phyloP scores from a whole-genome alignment of 2,888 invertebrate species.

The Steromphala cineraria region DNA sequence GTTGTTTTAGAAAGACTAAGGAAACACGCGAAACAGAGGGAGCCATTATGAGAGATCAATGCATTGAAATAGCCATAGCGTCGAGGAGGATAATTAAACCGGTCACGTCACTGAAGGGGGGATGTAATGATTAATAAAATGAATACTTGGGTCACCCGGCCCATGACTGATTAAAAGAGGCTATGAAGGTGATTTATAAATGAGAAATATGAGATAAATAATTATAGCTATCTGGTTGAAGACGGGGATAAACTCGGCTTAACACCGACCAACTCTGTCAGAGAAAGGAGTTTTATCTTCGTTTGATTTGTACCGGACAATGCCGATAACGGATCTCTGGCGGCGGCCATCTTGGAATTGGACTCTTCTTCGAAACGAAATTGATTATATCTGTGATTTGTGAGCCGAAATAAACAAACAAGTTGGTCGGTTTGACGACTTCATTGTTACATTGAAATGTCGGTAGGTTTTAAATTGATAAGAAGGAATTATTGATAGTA shows the following conservation, averaged over 20 bases:
- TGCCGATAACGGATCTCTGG: neutral
- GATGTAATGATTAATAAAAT: slow-evolving; percentile 7
- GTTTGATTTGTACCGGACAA: slow-evolving; percentile 12
- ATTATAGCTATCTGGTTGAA: slow-evolving; percentile 16
- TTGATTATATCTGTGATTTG: slow-evolving; percentile 13
- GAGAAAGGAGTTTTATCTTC: slow-evolving; percentile 8
- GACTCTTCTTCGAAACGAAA: neutral
- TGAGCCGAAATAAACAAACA: slow-evolving; percentile 13
- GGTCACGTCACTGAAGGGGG: neutral
- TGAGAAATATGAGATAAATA: slow-evolving; percentile 19
- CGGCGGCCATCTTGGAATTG: neutral
- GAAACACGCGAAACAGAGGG: neutral
- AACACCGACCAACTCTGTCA: neutral
- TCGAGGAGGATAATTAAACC: neutral
- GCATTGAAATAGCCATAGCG: neutral
- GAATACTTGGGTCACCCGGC: slow-evolving; percentile 1
- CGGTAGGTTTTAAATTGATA: no score
- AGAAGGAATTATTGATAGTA: no score
- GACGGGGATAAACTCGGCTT: slow-evolving; percentile 19
- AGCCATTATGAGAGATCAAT: neutral
- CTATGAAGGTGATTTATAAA: slow-evolving; percentile 11
- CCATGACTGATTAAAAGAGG: slow-evolving; percentile 10
- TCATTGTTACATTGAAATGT: neutral
- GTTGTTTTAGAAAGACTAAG: neutral
- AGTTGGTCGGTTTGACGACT: neutral